Evolutionary conservation across 2,888 invertebrate species (phyloP), one percentile per base, ranked within the genome.

Genomic region (Drosophila setosimentum): DNA sequence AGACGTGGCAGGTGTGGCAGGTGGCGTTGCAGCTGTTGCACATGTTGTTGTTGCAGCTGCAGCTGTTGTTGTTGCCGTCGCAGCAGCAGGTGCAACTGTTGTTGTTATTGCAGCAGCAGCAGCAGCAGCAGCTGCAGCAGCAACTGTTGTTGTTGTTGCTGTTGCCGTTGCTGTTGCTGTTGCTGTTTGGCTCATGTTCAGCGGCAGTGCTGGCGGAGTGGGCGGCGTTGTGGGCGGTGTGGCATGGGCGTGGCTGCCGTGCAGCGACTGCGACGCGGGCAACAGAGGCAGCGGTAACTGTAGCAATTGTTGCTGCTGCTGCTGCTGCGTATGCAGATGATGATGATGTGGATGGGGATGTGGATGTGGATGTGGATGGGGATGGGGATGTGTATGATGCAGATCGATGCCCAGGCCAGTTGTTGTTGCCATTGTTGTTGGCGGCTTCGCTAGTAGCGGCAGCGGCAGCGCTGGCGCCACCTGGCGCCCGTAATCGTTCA

Each of bases 141-240:
- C 13, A 16, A 64, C 49, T 8, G 79, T 42, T 30, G 74, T 54
- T 35, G 74, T 48, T 5, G 69, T 30, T 30, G 60, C 37, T 27
- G 68, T 42, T 33, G 72, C 27, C 32, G 61, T 6, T 29, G 61
- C n/a, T n/a, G n/a, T n/a, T n/a, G n/a, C 8, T 30, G 68, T 60
- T 7, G 82, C 76, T 21, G 82, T 62, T 50, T 82, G 82, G 54
- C 85, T 83, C 90, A 91, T 91, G 62, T 86, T 82, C 6, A 84
- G 73, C 37, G 86, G 87, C 74, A 89, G 76, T 62, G 84, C 76
- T 0, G 91, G 88, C 68, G 88, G 88, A 68, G 92, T 88, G 50
- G 89, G 91, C 71, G 90, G 88, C 67, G 87, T 86, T 61, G 83
- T 88, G 51, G 89, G 83, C 60, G 91, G 91, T 73, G 91, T 82